These are phyloP conservation scores for Pampusana beccarii DNA, from an alignment of 2,113 vertebrate genomes.

Conservation along the genomic window DNA sequence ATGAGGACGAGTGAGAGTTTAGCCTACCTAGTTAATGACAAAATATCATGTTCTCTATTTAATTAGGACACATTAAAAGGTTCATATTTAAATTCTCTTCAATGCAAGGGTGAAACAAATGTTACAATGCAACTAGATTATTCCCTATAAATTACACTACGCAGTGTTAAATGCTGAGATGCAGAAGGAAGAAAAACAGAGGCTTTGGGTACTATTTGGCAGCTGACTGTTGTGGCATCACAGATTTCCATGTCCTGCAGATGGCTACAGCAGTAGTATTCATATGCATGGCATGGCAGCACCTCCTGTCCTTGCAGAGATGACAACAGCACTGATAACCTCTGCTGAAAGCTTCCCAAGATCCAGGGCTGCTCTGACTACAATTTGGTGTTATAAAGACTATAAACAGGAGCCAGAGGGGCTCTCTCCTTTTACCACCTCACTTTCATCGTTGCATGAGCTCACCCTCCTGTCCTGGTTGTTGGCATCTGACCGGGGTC, in stretches of 20 bases:
- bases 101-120: slow-evolving; percentile 49
- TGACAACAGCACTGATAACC: neutral
- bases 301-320: neutral
- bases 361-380: neutral
- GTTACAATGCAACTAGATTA: slow-evolving; percentile 15
- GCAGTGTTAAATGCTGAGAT: neutral
- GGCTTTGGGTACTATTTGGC: neutral
- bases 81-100: slow-evolving; percentile 24
- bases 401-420: neutral
- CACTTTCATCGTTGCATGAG: neutral
- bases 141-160: slow-evolving; percentile 12
- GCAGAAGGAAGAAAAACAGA: neutral
- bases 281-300: neutral
- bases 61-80: slow-evolving; percentile 39
- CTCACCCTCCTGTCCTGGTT: neutral
- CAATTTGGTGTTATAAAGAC: neutral
- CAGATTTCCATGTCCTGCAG: neutral
- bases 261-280: neutral
- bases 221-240: neutral
- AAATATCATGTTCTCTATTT: slow-evolving; percentile 20
- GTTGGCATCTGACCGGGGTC: neutral
- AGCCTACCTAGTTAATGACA: slow-evolving; percentile 22
- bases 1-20: neutral
- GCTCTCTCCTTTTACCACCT: neutral
- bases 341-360: neutral